Conservation (phyloP, 30 jellyfish, hydroid and myxozoan species). For the Catostylus mosaicus region DNA sequence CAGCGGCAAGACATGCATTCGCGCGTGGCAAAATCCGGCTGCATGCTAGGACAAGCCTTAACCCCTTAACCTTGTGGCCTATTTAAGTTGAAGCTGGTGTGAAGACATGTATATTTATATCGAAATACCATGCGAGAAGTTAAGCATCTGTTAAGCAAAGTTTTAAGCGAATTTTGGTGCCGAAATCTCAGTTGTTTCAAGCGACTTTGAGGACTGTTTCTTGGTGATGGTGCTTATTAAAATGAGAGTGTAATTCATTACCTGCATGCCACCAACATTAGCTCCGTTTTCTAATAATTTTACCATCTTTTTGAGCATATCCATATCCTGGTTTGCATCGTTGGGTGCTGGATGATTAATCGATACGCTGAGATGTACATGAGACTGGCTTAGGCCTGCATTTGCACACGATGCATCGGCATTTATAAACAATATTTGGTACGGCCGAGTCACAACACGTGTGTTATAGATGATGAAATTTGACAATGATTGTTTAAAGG, state of each 20-base stretch:
- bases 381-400: neutral
- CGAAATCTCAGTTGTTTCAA: too few species aligned
- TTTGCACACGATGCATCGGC: neutral
- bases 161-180: too few species aligned
- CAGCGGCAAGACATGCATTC: too few species aligned
- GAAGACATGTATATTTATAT: too few species aligned
- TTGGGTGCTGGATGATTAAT: constrained; percentile 7
- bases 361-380: neutral
- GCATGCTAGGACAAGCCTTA: too few species aligned
- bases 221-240: too few species aligned
- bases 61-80: too few species aligned
- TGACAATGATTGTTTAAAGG: neutral
- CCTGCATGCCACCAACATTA: constrained; percentile 10
- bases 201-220: too few species aligned
- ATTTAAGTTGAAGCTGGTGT: too few species aligned
- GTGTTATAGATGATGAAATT: neutral
- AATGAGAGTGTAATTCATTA: neutral
- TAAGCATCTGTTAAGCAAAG: too few species aligned
- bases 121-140: too few species aligned
- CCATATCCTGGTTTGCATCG: constrained; percentile 1
- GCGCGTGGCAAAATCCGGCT: too few species aligned
- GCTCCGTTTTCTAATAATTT: constrained; percentile 12
- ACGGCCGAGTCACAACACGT: constrained; percentile 5
- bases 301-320: constrained; percentile 8
- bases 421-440: neutral